Evolutionary conservation across 2,113 vertebrate genomes (phyloP), one percentile per base, ranked within the genome.

Genomic region (Microcebus murinus): DNA sequence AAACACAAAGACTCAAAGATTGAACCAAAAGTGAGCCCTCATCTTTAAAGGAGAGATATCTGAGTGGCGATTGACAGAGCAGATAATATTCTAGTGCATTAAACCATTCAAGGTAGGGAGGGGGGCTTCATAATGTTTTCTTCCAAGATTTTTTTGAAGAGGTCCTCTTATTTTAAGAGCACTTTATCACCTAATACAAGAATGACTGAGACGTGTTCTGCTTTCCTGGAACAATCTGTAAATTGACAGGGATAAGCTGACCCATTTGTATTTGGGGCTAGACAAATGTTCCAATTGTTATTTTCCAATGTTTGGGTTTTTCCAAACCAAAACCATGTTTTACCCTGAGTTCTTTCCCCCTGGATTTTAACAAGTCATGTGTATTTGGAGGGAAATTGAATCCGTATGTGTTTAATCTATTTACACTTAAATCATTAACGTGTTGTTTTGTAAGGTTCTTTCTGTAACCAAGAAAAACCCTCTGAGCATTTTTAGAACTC

Each of bases 281-380:
- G 94, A 94, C 71, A 88, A 97, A 95, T 77, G 80, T 95, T 95
- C 77, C 84, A 81, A 84, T 95, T 95, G 96, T 92, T 95, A 61
- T 96, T 96, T 96, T 95, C n/a, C 77, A 59, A 67, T 95, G 96
- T 97, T 97, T 97, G 97, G 96, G 91, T 97, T 97, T 97, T 96
- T 91, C 63, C 76, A 96, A 97, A 97, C 89, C 91, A 36, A 96
- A 98, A 97, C 81, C 96, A 98, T 8, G 12, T 97, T 98, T 96
- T 92, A 76, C 90, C 36, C 74, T 87, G 87, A 96, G 92, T 61
- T 87, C 89, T 92, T 96, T 94, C 61, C 93, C 74, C 61, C 73
- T 95, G 48, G 77, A 95, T 96, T 97, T 96, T 95, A 90, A 88
- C 29, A 92, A 97, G 80, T 93, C 96, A 92, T 95, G 96, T 96